Evolutionary conservation across 2,797 vertebrate genomes (phyloP).

Genomic region (Chiroxiphia lanceolata): DNA sequence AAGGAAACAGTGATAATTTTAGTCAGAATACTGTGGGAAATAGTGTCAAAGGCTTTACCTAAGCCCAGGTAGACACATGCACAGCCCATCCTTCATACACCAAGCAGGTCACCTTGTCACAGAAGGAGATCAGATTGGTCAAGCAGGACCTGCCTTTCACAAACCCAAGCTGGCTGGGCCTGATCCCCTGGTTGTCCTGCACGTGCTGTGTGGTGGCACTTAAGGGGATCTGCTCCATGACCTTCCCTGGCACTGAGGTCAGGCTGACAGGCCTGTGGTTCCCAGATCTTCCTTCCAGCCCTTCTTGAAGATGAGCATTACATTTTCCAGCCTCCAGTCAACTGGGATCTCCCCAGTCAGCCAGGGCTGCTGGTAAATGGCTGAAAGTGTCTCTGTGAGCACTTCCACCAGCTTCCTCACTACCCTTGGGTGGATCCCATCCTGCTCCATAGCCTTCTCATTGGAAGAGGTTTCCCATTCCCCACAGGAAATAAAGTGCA

Average conservation of each 20-base stretch:
- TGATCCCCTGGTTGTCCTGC: neutral
- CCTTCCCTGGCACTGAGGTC: neutral
- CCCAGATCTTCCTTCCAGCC: neutral
- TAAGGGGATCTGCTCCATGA: neutral
- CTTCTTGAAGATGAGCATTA: neutral
- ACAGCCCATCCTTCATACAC: neutral
- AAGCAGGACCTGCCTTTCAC: neutral
- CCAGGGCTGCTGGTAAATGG: neutral
- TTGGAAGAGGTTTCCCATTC: neutral
- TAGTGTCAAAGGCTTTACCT: neutral
- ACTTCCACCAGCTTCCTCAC: neutral
- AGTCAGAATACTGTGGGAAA: neutral
- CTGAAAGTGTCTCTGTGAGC: neutral
- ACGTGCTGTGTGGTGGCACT: fast-evolving
- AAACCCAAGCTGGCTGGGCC: neutral
- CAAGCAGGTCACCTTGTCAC: neutral
- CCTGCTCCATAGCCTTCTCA: neutral
- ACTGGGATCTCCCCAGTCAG: neutral
- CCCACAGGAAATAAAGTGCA: neutral
- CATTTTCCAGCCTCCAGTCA: neutral
- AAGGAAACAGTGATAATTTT: neutral
- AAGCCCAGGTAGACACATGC: neutral
- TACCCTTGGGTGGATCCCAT: neutral
- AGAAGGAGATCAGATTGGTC: neutral
- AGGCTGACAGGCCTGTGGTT: neutral